phyloP scores from a whole-genome alignment of 2,888 invertebrate genomes.

The Ectropis crepuscularia region DNA sequence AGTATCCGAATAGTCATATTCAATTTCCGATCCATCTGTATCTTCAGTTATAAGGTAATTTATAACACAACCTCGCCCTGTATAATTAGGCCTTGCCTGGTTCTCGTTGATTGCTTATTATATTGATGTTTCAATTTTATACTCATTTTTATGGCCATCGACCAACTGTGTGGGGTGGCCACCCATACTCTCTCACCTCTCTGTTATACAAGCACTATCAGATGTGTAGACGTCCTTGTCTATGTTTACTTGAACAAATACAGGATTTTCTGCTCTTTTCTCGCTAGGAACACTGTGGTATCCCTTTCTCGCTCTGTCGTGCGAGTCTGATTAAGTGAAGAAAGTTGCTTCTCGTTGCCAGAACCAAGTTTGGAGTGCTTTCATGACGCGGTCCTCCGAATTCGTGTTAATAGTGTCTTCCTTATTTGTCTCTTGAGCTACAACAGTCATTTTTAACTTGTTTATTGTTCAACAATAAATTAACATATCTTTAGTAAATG shows the following conservation, averaged over 20 bases:
- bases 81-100: slow-evolving; percentile 78
- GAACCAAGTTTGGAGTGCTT: slow-evolving; percentile 36
- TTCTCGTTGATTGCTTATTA: slow-evolving; percentile 83
- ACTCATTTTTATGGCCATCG: slow-evolving; percentile 85
- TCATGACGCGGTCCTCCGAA: slow-evolving; percentile 31
- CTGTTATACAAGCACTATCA: slow-evolving; percentile 52
- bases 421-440: slow-evolving; percentile 46
- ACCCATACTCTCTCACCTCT: slow-evolving; percentile 70
- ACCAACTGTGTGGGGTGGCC: slow-evolving; percentile 85
- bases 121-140: slow-evolving; percentile 86
- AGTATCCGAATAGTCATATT: slow-evolving; percentile 30
- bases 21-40: slow-evolving; percentile 74
- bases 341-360: slow-evolving; percentile 66
- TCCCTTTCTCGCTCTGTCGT: slow-evolving; percentile 50
- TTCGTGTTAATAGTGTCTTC: slow-evolving; percentile 64
- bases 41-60: slow-evolving; percentile 73
- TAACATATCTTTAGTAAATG: no score
- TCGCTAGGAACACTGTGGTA: slow-evolving; percentile 35
- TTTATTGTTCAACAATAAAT: no score
- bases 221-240: slow-evolving; percentile 65
- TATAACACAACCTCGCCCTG: slow-evolving; percentile 75
- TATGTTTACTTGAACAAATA: slow-evolving; percentile 60
- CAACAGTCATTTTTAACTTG: slow-evolving; percentile 10
- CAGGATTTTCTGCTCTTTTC: slow-evolving; percentile 61
- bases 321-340: slow-evolving; percentile 69